These are phyloP conservation scores for Asobara japonica DNA, from an alignment of 1,140 invertebrate species.

Conservation along the genomic window DNA sequence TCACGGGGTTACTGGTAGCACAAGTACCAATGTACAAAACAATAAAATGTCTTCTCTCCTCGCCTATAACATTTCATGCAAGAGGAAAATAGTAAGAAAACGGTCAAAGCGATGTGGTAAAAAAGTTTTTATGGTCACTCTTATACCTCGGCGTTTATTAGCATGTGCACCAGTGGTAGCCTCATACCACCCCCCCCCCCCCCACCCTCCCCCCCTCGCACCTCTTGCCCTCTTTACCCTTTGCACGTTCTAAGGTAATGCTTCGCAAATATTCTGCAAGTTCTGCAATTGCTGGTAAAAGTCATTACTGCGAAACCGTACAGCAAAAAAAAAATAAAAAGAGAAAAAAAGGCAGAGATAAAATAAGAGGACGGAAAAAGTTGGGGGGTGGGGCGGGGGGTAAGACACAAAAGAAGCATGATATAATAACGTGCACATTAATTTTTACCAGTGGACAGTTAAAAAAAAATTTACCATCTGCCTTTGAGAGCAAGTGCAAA, in stretches of 20 bases:
- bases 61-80: neutral
- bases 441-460: slow-evolving; percentile 1
- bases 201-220: neutral
- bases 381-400: neutral
- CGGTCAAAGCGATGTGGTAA: slow-evolving; percentile 17
- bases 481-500: neutral
- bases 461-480: neutral
- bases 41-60: slow-evolving; percentile 18
- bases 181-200: neutral
- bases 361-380: neutral
- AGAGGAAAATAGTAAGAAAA: slow-evolving; percentile 19
- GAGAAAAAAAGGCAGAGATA: neutral
- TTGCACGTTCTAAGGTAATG: neutral
- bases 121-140: slow-evolving; percentile 38
- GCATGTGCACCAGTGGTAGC: slow-evolving; percentile 21
- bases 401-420: neutral
- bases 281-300: slow-evolving; percentile 11
- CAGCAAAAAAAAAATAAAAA: neutral
- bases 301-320: neutral
- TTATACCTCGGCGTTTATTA: slow-evolving; percentile 37
- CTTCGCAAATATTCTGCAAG: slow-evolving; percentile 10
- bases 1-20: slow-evolving; percentile 11
- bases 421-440: neutral
- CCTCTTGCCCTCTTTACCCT: neutral
- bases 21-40: slow-evolving; percentile 1